Base-by-base conservation (phyloP, 2,797 vertebrate genomes). In the Lepus townsendii region DNA sequence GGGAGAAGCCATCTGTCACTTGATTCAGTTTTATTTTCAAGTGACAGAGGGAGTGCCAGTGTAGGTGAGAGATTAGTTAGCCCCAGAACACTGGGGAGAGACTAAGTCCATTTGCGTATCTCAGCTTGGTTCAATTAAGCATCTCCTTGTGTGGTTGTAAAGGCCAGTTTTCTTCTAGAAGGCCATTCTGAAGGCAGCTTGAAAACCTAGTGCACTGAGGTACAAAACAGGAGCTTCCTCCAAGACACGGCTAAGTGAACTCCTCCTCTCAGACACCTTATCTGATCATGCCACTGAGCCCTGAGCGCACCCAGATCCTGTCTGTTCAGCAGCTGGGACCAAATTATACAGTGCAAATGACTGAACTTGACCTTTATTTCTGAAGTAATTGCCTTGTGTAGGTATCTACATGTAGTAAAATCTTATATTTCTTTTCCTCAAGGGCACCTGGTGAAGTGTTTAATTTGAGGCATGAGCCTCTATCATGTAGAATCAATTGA, bases 11-110 rank as follows among this genome's bases (percentile, higher is more conserved):
- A 57, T 95, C 97, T 97, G 92, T 97, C 87, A 47, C 83, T 98
- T 98, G 95, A 97, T 98, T 98, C 96, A 92, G 96, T 94, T 97
- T 96, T 97, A 78, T 97, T 97, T 97, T 97, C 94, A 97, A 96
- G 95, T 97, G 97, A 93, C 93, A 94, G 96, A 97, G 87, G 93
- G 78, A 96, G 95, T 95, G 95, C 87, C 97, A 98, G 84, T 95
- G 86, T 83, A 93, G 90, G 71, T 1, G 90, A 96, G 97, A 98
- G 98, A 98, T 98, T 95, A 97, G 93, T 87, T 95, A 94, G 72
- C 90, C 96, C 88, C 73, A 91, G 75, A 93, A 95, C 87, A 63
- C 57, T 83, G 78, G 85, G 42, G 76, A 93, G 94, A 90, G 73
- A 91, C n/a, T 0, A 0, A 86, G n/a, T 47, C 27, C 38, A 83